These are phyloP conservation scores for Forbesichthys agassizii DNA, from an alignment of 2,113 vertebrate genomes.

Conservation along the genomic window DNA sequence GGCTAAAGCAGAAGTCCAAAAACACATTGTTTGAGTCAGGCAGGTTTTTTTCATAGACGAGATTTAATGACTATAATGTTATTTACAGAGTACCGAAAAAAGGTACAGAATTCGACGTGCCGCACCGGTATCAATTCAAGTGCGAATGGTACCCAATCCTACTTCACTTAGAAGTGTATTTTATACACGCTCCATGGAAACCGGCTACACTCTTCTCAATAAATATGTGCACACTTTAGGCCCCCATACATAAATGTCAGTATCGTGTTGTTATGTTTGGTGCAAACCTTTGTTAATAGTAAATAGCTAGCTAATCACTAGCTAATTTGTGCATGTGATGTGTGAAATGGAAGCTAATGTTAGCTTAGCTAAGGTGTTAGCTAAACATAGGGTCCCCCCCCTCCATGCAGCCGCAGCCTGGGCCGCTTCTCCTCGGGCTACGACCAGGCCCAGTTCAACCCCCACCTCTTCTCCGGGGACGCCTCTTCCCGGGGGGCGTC, in stretches of 20 bases:
- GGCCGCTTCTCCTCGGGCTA: slow-evolving; percentile 87
- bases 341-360: background rate
- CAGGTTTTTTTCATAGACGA: no score
- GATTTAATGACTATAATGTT: no score
- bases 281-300: slow-evolving; percentile 7
- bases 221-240: slow-evolving; percentile 37
- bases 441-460: slow-evolving; percentile 91
- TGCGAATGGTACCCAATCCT: no score
- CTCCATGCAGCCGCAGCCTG: slow-evolving; percentile 77
- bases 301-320: slow-evolving; percentile 1
- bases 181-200: background rate
- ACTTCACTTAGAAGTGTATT: background rate
- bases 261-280: slow-evolving; percentile 14
- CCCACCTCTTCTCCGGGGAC: slow-evolving; percentile 81
- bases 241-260: background rate
- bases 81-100: no score
- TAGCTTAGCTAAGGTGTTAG: background rate
- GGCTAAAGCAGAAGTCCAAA: no score
- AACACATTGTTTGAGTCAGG: no score
- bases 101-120: no score
- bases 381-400: background rate
- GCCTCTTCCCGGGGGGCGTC: slow-evolving; percentile 62
- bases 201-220: slow-evolving; percentile 27
- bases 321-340: background rate
- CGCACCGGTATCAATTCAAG: no score